A percentile compares a stretch with the other conserved stretches of the same genome.
phyloP scores from a whole-genome alignment of 37 sponge, comb jelly and placozoan species.

The Crambe crambe region DNA sequence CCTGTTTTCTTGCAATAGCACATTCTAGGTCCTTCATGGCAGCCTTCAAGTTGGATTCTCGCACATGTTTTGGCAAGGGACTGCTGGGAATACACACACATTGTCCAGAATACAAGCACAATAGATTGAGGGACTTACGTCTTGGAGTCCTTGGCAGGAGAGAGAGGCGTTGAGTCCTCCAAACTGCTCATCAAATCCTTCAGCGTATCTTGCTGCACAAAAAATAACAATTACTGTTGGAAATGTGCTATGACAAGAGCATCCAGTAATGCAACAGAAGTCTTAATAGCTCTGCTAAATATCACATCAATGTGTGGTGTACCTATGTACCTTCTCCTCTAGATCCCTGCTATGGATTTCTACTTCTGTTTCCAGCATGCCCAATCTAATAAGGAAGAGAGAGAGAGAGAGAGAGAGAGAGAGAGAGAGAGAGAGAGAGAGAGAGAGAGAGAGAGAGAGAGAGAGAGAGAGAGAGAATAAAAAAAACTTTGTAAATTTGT shows the following conservation, averaged over 20 bases:
- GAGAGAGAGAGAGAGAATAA: too few species aligned
- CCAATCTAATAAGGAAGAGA: not conserved
- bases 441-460: not conserved
- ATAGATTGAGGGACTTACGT: not conserved
- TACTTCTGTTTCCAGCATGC: constrained; percentile 14
- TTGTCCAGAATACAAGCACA: not conserved
- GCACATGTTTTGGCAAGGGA: constrained; percentile 62
- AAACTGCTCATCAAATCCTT: not conserved
- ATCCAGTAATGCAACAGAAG: too few species aligned
- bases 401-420: not conserved
- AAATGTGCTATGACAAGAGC: too few species aligned
- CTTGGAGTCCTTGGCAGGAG: constrained; percentile 1
- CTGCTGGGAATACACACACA: not conserved
- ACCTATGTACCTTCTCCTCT: constrained; percentile 38
- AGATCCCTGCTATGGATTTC: constrained; percentile 25
- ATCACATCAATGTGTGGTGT: too few species aligned
- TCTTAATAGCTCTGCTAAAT: too few species aligned
- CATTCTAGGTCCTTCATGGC: constrained; percentile 52
- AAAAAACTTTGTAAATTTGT: too few species aligned
- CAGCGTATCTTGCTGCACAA: not conserved
- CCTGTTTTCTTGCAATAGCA: constrained; percentile 36
- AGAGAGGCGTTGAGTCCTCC: not conserved
- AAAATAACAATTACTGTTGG: not conserved
- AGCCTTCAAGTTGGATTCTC: constrained; percentile 19
- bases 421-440: not conserved